A percentile compares a stretch with the other conserved stretches of the same genome.
These are phyloP conservation scores for Tipula unca DNA, from an alignment of 2,888 invertebrate genomes.

Conservation along the genomic window DNA sequence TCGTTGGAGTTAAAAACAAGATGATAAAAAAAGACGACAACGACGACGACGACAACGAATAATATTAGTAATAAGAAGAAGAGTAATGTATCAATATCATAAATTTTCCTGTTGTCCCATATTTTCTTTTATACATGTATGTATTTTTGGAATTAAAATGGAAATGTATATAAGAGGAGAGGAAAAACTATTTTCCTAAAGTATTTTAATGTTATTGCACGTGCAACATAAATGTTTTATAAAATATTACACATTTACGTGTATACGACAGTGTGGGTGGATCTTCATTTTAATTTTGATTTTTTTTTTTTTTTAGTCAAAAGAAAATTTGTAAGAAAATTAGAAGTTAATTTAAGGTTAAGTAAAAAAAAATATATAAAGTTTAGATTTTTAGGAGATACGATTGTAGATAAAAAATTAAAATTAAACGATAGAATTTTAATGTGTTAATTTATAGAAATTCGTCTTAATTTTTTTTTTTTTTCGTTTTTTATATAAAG, in stretches of 20 bases:
- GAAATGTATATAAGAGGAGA: background rate
- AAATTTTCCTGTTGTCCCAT: constrained; percentile 14
- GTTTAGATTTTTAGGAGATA: background rate
- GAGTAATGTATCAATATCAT: constrained; percentile 14
- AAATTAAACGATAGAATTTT: background rate
- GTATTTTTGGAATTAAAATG: constrained; percentile 8
- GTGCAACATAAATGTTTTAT: constrained; percentile 14
- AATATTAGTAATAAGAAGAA: background rate
- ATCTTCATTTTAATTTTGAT: background rate
- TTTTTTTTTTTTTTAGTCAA: background rate
- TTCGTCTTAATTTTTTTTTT: background rate
- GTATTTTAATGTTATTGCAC: constrained; percentile 8
- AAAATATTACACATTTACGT: background rate
- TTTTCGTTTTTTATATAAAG: background rate
- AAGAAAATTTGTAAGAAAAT: background rate
- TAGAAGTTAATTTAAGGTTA: constrained; percentile 8
- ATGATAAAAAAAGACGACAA: background rate
- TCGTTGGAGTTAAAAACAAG: constrained; percentile 8
- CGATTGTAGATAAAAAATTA: background rate
- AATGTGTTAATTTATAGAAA: constrained; percentile 8
- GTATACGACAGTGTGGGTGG: background rate
- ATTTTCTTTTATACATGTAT: background rate
- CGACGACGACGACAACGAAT: background rate
- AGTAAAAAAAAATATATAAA: background rate
- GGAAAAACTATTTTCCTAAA: background rate